Evolutionary conservation across 1,140 invertebrate species (phyloP).

Genomic region (Diploscapter pachys): DNA sequence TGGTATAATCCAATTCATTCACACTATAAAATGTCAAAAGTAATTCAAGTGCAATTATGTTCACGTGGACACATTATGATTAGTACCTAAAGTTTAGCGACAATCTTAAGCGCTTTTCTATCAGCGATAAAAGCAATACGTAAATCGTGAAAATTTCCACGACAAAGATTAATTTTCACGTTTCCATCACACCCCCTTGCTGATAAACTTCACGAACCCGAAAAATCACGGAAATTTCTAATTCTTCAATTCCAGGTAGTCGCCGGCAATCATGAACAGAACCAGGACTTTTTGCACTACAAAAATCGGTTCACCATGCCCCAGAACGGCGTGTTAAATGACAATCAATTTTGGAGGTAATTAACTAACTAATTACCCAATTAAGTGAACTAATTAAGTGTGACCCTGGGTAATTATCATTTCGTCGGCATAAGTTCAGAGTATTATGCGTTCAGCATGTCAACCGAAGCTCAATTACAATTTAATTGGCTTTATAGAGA

Average conservation of each 20-base stretch:
- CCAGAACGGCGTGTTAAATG: conserved; percentile 15
- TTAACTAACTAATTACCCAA: conserved; percentile 21
- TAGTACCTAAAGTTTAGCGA: no score
- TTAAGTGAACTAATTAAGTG: conserved; percentile 49
- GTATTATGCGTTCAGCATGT: conserved; percentile 82
- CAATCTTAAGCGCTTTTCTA: no score
- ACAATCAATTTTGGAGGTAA: conserved; percentile 30
- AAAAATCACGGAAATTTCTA: no score
- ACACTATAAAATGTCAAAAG: neutral
- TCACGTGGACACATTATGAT: no score
- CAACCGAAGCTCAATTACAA: conserved; percentile 80
- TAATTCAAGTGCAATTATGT: no score
- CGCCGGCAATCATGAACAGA: conserved; percentile 82
- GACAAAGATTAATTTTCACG: neutral
- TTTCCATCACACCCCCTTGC: neutral
- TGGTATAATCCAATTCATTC: conserved; percentile 68
- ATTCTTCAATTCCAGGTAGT: conserved; percentile 5
- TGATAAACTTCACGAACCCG: no score
- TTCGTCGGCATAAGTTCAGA: conserved; percentile 88
- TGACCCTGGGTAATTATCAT: conserved; percentile 82
- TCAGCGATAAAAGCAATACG: no score
- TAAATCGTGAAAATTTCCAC: no score
- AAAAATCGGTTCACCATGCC: conserved; percentile 49
- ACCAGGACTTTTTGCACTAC: conserved; percentile 47
- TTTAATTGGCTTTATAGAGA: conserved; percentile 84